phyloP scores from a whole-genome alignment of 2,888 invertebrate genomes.

The Pilophorus perplexus region DNA sequence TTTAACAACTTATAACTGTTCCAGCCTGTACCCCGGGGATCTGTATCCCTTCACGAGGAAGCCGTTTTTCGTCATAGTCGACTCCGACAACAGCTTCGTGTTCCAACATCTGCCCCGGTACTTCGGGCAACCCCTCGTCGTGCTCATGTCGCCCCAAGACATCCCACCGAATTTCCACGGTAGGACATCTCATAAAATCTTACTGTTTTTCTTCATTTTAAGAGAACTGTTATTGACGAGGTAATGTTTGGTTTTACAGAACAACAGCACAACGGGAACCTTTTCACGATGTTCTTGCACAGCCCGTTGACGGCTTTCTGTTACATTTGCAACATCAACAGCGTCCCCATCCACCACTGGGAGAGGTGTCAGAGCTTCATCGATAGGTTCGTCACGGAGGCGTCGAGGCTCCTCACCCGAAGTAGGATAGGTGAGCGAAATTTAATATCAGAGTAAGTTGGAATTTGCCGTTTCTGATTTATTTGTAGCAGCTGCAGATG shows the following conservation, averaged over 20 bases:
- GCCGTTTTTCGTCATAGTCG: slow-evolving; percentile 89
- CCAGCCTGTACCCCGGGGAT: slow-evolving; percentile 85
- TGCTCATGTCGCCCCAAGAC: slow-evolving; percentile 91
- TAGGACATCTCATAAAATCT: too few relatives aligned
- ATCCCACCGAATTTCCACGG: slow-evolving; percentile 80
- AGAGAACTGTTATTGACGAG: not conserved
- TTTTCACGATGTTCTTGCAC: slow-evolving; percentile 94
- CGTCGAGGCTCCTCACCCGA: slow-evolving; percentile 76
- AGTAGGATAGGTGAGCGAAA: slow-evolving; percentile 70
- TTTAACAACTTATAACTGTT: slow-evolving; percentile 4
- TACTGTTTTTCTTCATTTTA: slow-evolving; percentile 12
- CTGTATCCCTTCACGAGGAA: slow-evolving; percentile 87
- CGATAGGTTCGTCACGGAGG: slow-evolving; percentile 85
- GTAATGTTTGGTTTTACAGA: slow-evolving; percentile 58
- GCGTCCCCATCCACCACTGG: slow-evolving; percentile 82
- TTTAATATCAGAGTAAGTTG: not conserved
- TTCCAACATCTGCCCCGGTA: slow-evolving; percentile 86
- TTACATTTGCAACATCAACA: slow-evolving; percentile 83
- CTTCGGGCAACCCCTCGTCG: slow-evolving; percentile 90
- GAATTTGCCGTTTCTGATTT: not conserved
- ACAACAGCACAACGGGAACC: slow-evolving; percentile 80
- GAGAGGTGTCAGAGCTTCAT: slow-evolving; percentile 84
- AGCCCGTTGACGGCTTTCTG: slow-evolving; percentile 90
- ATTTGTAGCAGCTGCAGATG: too few relatives aligned
- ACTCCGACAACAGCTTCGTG: slow-evolving; percentile 91